Percentiles rank a stretch among this genome's conserved stretches.
Evolutionary conservation across 2,888 invertebrate species (phyloP).

Genomic region (Baronia brevicornis): DNA sequence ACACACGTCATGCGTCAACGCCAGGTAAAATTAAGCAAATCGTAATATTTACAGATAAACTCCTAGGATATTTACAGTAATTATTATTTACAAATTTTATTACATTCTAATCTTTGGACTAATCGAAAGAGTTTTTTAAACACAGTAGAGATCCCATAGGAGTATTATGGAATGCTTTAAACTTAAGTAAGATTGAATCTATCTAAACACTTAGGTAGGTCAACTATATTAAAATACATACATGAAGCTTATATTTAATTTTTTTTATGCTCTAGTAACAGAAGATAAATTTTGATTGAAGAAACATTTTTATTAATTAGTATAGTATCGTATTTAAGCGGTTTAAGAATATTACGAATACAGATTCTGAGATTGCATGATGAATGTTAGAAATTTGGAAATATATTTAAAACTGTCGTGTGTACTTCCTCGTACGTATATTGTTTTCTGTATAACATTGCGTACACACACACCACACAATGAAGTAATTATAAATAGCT

Average conservation of each 20-base stretch:
- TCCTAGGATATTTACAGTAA: conserved; percentile 37
- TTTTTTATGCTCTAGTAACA: conserved; percentile 14
- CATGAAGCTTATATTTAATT: conserved; percentile 39
- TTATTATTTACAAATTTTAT: conserved; percentile 34
- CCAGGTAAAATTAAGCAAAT: conserved; percentile 32
- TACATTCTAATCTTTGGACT: conserved; percentile 52
- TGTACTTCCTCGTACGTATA: conserved; percentile 28
- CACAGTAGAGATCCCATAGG: conserved; percentile 71
- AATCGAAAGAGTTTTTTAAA: conserved; percentile 64
- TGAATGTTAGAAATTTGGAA: background rate
- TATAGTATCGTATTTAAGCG: too few species aligned
- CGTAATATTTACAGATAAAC: conserved; percentile 58
- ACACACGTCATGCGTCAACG: conserved; percentile 8
- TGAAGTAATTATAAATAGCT: conserved; percentile 16
- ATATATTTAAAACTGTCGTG: conserved; percentile 2
- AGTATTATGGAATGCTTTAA: conserved; percentile 70
- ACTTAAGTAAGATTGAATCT: conserved; percentile 67
- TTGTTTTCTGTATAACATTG: conserved; percentile 22
- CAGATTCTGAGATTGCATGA: conserved; percentile 5
- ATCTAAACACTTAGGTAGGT: conserved; percentile 63
- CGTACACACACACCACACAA: conserved; percentile 14
- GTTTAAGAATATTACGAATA: too few species aligned
- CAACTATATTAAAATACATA: conserved; percentile 41
- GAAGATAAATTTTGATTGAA: conserved; percentile 5
- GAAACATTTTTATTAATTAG: conserved; percentile 3